Base-by-base conservation (phyloP, 2,797 vertebrate species). In the Tamandua tetradactyla region DNA sequence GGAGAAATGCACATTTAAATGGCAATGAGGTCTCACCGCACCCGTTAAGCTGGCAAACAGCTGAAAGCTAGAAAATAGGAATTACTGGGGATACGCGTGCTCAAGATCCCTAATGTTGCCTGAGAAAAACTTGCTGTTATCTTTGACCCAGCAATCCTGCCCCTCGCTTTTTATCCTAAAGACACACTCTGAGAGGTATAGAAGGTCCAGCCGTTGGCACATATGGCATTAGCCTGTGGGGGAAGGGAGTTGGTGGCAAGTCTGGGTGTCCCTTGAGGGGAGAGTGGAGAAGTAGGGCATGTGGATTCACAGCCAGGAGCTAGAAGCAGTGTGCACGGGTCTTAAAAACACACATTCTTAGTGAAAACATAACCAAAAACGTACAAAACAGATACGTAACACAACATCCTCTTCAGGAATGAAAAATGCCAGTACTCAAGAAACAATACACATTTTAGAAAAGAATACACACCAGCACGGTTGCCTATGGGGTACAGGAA, bases 41-140 rank as follows among this genome's bases (percentile, higher is more conserved):
- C 27, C 75, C 42, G 6, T 5, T 11, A 55, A 68, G 37, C 9
- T 22, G 68, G 69, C 22, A 40, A 49, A 23, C 13, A 0, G 27
- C 5, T 12, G 74, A 71, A 68, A 81, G 59, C 35, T 25, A 40
- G 25, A 18, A 18, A 37, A 5, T 13, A 18, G 30, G 57, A n/a
- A 22, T 2, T 40, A 32, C 22, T 1, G 3, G 25, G 27, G 40
- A 8, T 0, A 1, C 17, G 40, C n/a, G 20, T 59, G 7, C 7
- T 7, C 4, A 62, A n/a, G 64, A 32, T 32, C 30, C 32, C 57
- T 22, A 17, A 20, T 1, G 87, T 49, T 15, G 14, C 62, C 44
- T 30, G 57, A 66, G 47, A 11, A 42, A 81, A 59, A n/a, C 1
- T 0, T n/a, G n/a, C 12, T 37, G 57, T 8, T 23, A 15, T 57